phyloP scores from a whole-genome alignment of 2,113 vertebrate genomes.

The Oceanodroma tethys region DNA sequence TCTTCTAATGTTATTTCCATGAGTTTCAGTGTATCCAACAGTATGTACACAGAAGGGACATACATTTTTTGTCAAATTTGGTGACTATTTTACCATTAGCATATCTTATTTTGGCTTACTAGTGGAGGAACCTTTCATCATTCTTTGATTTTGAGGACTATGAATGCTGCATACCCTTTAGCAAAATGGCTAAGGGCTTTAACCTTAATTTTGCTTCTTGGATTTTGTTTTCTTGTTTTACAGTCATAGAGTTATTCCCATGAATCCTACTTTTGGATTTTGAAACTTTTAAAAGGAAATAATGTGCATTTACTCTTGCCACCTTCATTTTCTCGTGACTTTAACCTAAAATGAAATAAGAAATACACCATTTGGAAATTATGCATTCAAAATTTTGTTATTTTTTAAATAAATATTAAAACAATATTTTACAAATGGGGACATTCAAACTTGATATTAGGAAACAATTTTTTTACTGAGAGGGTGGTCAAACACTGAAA shows the following conservation, averaged over 20 bases:
- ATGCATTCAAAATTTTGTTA: background rate
- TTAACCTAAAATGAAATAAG: background rate
- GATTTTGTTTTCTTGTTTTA: background rate
- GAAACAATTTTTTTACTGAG: background rate
- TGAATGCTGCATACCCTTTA: background rate
- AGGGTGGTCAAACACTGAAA: background rate
- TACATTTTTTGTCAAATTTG: background rate
- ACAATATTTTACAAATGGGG: background rate
- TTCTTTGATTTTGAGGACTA: background rate
- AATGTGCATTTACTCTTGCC: background rate
- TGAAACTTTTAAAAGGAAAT: background rate
- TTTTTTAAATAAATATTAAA: background rate
- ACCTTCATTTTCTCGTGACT: background rate
- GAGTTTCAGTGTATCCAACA: background rate
- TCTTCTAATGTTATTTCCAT: background rate
- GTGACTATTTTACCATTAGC: background rate
- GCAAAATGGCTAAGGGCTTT: background rate
- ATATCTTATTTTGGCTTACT: background rate
- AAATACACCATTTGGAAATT: background rate
- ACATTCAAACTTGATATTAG: background rate
- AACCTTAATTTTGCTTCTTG: background rate
- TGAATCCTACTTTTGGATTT: background rate
- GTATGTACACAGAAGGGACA: background rate
- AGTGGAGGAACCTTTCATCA: background rate
- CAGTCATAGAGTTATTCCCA: background rate